Base-by-base conservation (phyloP, 2,797 vertebrate genomes). In the Aselliscus stoliczkanus region DNA sequence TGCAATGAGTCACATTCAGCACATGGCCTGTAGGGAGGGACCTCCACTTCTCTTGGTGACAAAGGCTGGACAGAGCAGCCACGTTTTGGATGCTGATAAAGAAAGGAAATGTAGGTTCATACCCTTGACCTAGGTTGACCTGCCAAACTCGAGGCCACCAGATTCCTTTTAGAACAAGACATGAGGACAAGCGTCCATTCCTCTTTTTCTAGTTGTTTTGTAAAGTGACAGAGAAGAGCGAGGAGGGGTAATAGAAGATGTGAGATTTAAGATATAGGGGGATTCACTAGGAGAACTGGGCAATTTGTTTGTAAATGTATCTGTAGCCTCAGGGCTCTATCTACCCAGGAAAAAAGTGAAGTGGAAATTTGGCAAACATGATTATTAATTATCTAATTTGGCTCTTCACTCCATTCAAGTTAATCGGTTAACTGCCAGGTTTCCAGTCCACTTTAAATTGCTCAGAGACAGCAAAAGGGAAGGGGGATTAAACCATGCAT, bases 321-420 rank as follows among this genome's bases (percentile, higher is more conserved):
- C 73, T 93, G n/a, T 70, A 31, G 83, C 92, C 60, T 82, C 21
- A 0, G 67, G 90, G 70, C 21, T 64, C 1, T 37, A 75, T 89
- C 58, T 80, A 87, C 42, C 60, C 83, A 96, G 75, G n/a, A 70
- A 77, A 95, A 82, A 80, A 42, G 25, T 9, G 47, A 89, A 90
- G 87, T 81, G 81, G 93, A 84, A 95, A 92, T 92, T 77, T 96
- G 96, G 96, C 84, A 79, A 93, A 96, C 85, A 6, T 65, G 87
- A 84, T 88, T 70, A 94, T 94, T 94, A 90, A 94, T 93, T 81
- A 92, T 92, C 89, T 89, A 75, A 91, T 94, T 84, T 88, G 83
- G 56, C 70, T 83, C 58, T 93, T 94, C 88, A 91, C 73, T 75
- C 67, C 93, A 88, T 94, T 90, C 95, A 86, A 82, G 76, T 89